Base-by-base conservation (phyloP, 2,888 invertebrate species). In the Rhingia rostrata region DNA sequence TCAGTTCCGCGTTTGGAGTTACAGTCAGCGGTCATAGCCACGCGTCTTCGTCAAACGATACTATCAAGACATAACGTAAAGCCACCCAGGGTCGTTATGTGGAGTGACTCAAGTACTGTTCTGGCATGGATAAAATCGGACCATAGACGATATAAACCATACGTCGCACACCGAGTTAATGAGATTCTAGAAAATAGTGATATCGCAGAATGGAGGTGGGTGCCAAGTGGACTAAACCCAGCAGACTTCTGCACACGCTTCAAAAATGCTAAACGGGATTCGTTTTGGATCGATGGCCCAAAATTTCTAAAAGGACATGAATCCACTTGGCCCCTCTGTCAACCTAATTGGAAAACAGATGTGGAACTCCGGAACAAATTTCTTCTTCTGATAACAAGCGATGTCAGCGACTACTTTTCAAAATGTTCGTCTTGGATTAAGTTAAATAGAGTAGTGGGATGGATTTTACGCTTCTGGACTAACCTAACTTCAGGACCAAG, bases 91-190 rank as follows among this genome's bases (percentile, higher is more conserved):
- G 35, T 39, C 4, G n/a, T 47, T 2, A 69, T 72, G 9, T 84
- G 81, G 78, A 75, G 47, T 7, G 86, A 82, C 53, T 45, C 69
- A 6, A 9, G 12, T 56, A 82, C 85, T 6, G 77, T 83, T n/a
- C 43, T 86, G 7, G 56, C 61, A 6, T 86, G 86, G 86, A 63
- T 83, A 33, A 66, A 49, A 14, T 77, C 80, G 0, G 74, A 86
- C 49, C 74, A 66, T 22, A 58, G 85, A 9, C 66, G 66, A 32
- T 78, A 81, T 41, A 86, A 86, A 56, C 86, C 86, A 14, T 88
- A 86, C 56, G 87, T 88, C 22, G 86, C 88, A 6, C 81, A 85
- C 66, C 64, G 82, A 9, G 51, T 85, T 4, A 77, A 58, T 22
- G 78, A 82, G 49, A 66, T 82, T 30, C 30, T 73, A 14, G 86